Conservation (phyloP, 2,797 vertebrate genomes). For the Tadarida brasiliensis region DNA sequence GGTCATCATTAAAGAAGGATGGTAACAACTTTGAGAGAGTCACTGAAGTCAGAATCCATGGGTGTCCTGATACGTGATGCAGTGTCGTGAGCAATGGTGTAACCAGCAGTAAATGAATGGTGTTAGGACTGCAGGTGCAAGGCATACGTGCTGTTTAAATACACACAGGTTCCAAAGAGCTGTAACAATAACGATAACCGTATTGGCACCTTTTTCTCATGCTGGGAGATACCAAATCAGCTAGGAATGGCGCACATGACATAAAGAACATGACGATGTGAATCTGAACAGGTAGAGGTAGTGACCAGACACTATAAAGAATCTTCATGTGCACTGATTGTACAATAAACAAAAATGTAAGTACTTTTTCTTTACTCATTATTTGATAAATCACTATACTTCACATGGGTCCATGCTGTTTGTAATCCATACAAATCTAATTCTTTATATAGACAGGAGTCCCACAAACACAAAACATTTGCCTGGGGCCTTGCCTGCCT, state of each 20-base stretch:
- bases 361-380: not conserved
- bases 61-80: too few species aligned
- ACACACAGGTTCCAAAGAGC: not conserved
- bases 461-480: not conserved
- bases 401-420: not conserved
- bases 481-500: not conserved
- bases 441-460: not conserved
- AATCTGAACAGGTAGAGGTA: not conserved
- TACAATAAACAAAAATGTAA: not conserved
- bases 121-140: not conserved
- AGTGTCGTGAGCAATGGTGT: not conserved
- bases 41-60: not conserved
- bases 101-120: not conserved
- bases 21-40: not conserved
- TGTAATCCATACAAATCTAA: constrained; percentile 8
- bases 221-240: not conserved
- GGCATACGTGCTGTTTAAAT: not conserved
- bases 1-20: not conserved
- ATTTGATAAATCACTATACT: not conserved
- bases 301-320: not conserved
- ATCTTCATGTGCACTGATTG: not conserved
- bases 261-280: not conserved
- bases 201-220: not conserved
- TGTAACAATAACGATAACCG: not conserved
- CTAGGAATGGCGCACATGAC: not conserved